Evolutionary conservation across 92 coral and sea anemone genomes (phyloP).

Genomic region (Ricordea florida): DNA sequence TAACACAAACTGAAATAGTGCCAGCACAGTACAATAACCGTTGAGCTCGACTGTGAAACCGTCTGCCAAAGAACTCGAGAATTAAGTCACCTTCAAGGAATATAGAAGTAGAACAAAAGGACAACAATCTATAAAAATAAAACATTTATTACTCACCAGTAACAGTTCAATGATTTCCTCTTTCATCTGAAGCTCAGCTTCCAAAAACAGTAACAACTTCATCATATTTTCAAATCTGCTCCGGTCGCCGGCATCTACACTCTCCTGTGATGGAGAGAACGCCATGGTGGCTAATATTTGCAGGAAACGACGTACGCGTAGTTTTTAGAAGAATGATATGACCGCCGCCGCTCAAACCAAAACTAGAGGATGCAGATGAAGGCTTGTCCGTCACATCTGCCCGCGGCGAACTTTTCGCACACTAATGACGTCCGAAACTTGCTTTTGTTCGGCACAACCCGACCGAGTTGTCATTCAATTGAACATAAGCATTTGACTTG

Average conservation of each 20-base stretch:
- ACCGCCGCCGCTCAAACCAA: background rate
- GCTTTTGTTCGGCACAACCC: constrained; percentile 22
- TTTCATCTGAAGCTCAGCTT: constrained; percentile 92
- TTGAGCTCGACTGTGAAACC: too few species aligned
- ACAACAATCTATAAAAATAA: too few species aligned
- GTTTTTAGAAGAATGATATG: too few species aligned
- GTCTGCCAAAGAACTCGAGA: too few species aligned
- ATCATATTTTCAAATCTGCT: constrained; percentile 88
- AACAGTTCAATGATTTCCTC: constrained; percentile 91
- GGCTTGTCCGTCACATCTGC: constrained; percentile 37
- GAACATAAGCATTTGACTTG: constrained; percentile 6
- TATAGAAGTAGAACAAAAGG: constrained; percentile 25
- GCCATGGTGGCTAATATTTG: constrained; percentile 4
- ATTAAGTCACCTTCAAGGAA: too few species aligned
- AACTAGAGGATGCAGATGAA: constrained; percentile 3
- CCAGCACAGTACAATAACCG: too few species aligned
- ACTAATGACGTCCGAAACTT: constrained; percentile 32
- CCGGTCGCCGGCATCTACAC: constrained; percentile 8
- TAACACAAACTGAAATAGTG: too few species aligned
- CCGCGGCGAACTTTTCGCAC: constrained; percentile 20
- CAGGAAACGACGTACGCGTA: too few species aligned
- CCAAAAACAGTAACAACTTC: constrained; percentile 85
- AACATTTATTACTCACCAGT: constrained; percentile 76
- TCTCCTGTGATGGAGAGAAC: constrained; percentile 9
- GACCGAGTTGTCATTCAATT: constrained; percentile 23